Evolutionary conservation across 2,888 invertebrate species (phyloP).

Genomic region (Anoplius nigerrimus): DNA sequence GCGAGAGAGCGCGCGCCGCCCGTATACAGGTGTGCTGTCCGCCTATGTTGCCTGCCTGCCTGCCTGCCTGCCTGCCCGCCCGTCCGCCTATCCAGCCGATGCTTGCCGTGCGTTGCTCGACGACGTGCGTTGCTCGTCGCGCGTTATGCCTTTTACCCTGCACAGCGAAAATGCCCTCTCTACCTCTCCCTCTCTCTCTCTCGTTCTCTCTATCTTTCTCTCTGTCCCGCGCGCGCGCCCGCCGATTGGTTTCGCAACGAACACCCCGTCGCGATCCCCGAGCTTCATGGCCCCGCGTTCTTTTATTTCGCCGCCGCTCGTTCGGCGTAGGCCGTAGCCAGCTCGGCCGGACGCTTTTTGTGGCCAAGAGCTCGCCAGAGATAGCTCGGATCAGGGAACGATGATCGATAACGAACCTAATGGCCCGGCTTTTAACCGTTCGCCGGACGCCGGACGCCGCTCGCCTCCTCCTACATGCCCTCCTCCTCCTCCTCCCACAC

Average conservation of each 20-base stretch:
- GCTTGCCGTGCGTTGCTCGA: too few species aligned
- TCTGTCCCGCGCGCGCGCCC: conserved; percentile 23
- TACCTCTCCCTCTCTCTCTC: conserved; percentile 25
- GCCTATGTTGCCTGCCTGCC: too few species aligned
- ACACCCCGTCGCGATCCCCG: conserved; percentile 16
- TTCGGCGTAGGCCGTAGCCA: too few species aligned
- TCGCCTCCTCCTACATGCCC: too few species aligned
- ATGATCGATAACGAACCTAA: too few species aligned
- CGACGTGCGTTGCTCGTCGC: conserved; percentile 19
- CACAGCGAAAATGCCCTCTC: conserved; percentile 35
- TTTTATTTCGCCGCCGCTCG: neutral
- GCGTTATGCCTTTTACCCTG: conserved; percentile 50
- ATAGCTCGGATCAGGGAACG: too few species aligned
- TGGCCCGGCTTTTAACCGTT: too few species aligned
- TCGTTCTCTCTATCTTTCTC: conserved; percentile 24
- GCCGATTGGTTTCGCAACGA: conserved; percentile 47
- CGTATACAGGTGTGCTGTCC: too few species aligned
- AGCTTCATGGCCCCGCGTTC: conserved; percentile 16
- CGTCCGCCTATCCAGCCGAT: too few species aligned
- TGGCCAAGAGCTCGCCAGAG: conserved; percentile 21
- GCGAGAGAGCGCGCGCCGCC: conserved; percentile 12
- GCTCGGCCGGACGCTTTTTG: conserved; percentile 2
- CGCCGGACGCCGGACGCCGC: too few species aligned
- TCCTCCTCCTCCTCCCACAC: too few species aligned
- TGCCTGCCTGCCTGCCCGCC: too few species aligned